Percentiles rank a stretch among this genome's conserved stretches.
phyloP scores from a whole-genome alignment of 2,888 invertebrate species.

The Hirtodrosophila cameraria region DNA sequence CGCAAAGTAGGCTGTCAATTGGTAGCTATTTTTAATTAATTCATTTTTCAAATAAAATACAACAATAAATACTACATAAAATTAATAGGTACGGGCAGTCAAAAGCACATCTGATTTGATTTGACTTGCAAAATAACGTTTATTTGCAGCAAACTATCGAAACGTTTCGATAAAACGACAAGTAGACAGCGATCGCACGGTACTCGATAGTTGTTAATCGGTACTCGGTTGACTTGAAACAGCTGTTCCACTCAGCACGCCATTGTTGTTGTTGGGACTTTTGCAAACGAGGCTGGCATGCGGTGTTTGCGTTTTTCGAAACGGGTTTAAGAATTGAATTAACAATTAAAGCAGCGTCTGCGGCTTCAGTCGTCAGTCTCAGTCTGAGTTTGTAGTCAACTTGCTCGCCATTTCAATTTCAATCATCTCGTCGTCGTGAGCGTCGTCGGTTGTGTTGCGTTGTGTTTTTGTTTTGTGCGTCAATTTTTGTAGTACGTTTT shows the following conservation, averaged over 20 bases:
- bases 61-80: not conserved
- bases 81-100: not conserved
- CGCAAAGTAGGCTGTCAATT: too few species aligned
- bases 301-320: constrained; percentile 46
- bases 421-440: constrained; percentile 51
- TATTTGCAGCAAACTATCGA: constrained; percentile 7
- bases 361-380: too few species aligned
- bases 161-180: constrained; percentile 9
- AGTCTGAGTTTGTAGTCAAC: constrained; percentile 35
- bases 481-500: constrained; percentile 25
- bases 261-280: constrained; percentile 18
- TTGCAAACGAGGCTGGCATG: constrained; percentile 33
- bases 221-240: constrained; percentile 22
- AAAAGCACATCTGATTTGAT: too few species aligned
- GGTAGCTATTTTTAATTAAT: not conserved
- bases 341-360: constrained; percentile 46
- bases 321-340: constrained; percentile 58
- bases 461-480: constrained; percentile 6
- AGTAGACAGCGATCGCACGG: constrained; percentile 9
- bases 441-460: constrained; percentile 49
- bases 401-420: constrained; percentile 44
- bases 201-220: constrained; percentile 10
- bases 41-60: not conserved
- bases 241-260: constrained; percentile 32
- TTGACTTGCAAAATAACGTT: not conserved